These are phyloP conservation scores for Tympanuchus pallidicinctus DNA, from an alignment of 2,113 vertebrate species.

Conservation along the genomic window DNA sequence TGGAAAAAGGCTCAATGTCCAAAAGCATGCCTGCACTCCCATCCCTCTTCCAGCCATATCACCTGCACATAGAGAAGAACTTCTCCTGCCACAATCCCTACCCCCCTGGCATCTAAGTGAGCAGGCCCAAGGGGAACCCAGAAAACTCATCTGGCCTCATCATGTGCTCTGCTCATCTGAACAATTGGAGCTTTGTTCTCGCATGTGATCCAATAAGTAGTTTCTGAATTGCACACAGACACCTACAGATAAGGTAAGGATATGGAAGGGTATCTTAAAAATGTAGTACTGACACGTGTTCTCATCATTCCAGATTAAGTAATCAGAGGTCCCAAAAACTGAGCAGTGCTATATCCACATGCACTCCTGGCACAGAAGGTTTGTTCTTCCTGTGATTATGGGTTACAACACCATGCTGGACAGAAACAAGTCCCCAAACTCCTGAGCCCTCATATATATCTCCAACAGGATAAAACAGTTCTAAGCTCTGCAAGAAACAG, in stretches of 20 bases:
- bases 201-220: neutral
- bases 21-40: neutral
- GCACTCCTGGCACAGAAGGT: rapidly evolving
- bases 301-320: neutral
- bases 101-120: neutral
- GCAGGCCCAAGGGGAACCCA: neutral
- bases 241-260: neutral
- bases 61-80: neutral
- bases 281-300: rapidly evolving
- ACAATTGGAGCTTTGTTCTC: neutral
- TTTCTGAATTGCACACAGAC: neutral
- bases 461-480: neutral
- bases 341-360: rapidly evolving
- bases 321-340: neutral
- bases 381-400: neutral
- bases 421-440: neutral
- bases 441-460: neutral
- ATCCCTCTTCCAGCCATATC: neutral
- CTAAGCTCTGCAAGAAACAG: neutral
- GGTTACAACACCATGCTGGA: neutral
- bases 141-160: neutral
- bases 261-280: neutral
- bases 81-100: neutral
- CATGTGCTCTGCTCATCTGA: neutral
- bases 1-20: neutral